Conservation (phyloP, 2,113 vertebrate genomes). For the Forbesichthys agassizii region DNA sequence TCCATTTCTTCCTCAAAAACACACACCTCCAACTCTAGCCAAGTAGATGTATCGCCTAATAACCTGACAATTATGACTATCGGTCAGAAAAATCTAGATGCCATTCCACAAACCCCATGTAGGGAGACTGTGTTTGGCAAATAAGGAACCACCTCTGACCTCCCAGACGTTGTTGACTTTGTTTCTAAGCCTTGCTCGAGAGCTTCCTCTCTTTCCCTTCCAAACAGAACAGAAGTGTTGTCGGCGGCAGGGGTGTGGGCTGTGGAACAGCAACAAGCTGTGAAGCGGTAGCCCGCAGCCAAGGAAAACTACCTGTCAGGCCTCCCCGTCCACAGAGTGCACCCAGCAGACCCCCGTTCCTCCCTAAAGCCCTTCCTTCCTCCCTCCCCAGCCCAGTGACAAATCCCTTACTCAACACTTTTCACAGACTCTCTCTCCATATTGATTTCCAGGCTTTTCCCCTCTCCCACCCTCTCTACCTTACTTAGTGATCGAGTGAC, state of each 20-base stretch:
- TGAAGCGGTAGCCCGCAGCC: slow-evolving; percentile 41
- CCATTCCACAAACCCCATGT: too few species aligned
- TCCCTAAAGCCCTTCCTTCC: not conserved
- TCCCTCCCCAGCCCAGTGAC: not conserved
- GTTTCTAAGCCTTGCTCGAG: not conserved
- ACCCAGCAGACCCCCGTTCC: not conserved
- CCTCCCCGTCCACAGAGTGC: slow-evolving; percentile 28
- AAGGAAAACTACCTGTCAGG: slow-evolving; percentile 47
- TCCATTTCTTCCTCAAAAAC: too few species aligned
- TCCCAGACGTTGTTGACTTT: too few species aligned
- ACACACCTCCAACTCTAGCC: not conserved
- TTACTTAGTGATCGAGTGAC: too few species aligned
- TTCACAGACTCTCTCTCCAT: slow-evolving; percentile 9
- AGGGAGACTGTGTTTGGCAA: too few species aligned
- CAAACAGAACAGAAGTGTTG: slow-evolving; percentile 19
- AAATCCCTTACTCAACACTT: not conserved
- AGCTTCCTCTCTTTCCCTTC: slow-evolving; percentile 32
- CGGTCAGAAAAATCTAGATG: too few species aligned
- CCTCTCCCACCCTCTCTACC: not conserved
- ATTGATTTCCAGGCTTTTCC: too few species aligned
- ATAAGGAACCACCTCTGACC: too few species aligned
- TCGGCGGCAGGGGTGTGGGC: not conserved
- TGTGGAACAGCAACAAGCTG: slow-evolving; percentile 41
- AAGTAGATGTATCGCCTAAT: not conserved
- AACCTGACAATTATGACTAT: too few species aligned